Evolutionary conservation across 2,113 vertebrate species (phyloP).

Genomic region (Hystrix brachyura): DNA sequence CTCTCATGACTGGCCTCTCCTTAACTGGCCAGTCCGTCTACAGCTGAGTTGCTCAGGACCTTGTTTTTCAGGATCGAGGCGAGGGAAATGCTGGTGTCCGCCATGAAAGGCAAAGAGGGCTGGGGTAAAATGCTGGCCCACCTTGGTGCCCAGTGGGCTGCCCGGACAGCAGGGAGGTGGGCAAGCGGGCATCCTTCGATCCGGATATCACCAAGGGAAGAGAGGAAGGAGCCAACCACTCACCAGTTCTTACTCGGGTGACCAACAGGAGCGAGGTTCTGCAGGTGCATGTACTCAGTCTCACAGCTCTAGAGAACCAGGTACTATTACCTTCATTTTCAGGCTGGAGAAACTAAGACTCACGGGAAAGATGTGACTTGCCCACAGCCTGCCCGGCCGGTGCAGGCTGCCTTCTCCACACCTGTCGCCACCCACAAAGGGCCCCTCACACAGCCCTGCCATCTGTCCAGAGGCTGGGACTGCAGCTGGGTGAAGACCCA

Average conservation of each 20-base stretch:
- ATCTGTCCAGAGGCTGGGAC: neutral
- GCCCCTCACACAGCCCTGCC: rapidly evolving
- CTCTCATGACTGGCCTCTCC: neutral
- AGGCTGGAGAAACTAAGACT: constrained; percentile 24
- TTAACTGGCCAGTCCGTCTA: neutral
- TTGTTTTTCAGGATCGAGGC: neutral
- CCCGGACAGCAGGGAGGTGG: neutral
- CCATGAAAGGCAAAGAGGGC: neutral
- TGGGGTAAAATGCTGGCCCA: neutral
- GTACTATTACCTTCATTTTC: neutral
- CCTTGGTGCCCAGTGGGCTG: neutral
- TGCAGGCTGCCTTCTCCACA: neutral
- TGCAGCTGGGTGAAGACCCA: neutral
- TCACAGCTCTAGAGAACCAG: neutral
- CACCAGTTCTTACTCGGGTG: neutral
- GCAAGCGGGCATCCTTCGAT: neutral
- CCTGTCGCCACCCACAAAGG: neutral
- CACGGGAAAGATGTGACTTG: neutral
- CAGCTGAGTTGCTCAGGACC: neutral
- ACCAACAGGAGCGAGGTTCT: neutral
- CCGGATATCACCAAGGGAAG: neutral
- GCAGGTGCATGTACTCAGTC: neutral
- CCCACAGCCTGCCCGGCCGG: neutral
- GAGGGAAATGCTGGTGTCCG: neutral
- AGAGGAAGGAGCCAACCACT: neutral